A percentile compares a stretch with the other conserved stretches of the same genome.
Evolutionary conservation across 1,140 invertebrate genomes (phyloP).

Genomic region (Zelostemma sp.): DNA sequence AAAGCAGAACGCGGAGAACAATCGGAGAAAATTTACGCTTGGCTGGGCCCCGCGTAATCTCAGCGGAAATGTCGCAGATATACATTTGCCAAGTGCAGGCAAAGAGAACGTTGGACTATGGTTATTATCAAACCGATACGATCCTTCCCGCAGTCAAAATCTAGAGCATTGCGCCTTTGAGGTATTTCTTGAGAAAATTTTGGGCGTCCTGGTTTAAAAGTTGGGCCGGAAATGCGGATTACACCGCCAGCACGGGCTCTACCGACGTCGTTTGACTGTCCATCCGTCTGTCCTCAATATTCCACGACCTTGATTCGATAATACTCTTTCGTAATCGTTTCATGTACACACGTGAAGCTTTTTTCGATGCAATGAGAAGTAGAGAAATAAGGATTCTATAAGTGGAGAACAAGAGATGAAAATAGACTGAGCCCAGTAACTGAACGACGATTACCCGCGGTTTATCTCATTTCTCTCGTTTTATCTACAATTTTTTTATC

Average conservation of each 20-base stretch:
- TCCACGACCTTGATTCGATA: conserved; percentile 39
- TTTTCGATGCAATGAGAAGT: not conserved
- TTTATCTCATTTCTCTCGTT: no score
- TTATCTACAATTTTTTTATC: no score
- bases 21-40: conserved; percentile 9
- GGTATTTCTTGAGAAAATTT: conserved; percentile 18
- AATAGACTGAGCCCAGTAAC: no score
- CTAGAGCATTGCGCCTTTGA: not conserved
- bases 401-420: not conserved
- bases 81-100: conserved; percentile 23
- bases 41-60: conserved; percentile 6
- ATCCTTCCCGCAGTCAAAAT: conserved; percentile 4
- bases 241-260: conserved; percentile 12
- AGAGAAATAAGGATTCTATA: not conserved
- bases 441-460: no score
- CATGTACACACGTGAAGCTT: conserved; percentile 2
- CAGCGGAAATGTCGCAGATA: conserved; percentile 14
- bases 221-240: conserved; percentile 36
- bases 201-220: conserved; percentile 9
- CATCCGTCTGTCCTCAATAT: conserved; percentile 26
- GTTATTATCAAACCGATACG: conserved; percentile 19
- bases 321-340: conserved; percentile 35
- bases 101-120: conserved; percentile 14
- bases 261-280: conserved; percentile 18
- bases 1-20: no score